Conservation (phyloP, 2,113 vertebrate species). For the Pseudopodoces humilis region DNA sequence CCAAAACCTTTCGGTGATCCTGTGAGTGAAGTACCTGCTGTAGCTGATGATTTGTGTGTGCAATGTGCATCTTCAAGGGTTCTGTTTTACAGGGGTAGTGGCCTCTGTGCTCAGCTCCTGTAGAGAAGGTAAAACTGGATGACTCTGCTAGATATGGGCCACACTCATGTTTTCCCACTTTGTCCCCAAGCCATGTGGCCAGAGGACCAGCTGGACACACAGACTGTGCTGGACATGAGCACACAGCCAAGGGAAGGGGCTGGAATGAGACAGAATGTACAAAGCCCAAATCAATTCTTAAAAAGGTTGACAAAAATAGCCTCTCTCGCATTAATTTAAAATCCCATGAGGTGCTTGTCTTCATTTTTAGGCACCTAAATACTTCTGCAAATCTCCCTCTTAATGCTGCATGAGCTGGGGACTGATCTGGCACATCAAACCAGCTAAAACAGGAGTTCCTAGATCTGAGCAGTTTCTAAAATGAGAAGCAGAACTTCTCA, state of each 20-base stretch:
- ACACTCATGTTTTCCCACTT: fast-evolving
- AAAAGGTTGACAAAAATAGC: not conserved
- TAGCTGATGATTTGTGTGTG: no score
- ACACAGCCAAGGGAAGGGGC: not conserved
- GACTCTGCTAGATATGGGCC: not conserved
- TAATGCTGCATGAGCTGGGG: not conserved
- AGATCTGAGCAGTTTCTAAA: not conserved
- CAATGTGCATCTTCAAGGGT: fast-evolving
- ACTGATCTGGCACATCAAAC: not conserved
- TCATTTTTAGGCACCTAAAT: not conserved
- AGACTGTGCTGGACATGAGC: fast-evolving
- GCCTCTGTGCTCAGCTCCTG: not conserved
- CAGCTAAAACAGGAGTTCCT: not conserved
- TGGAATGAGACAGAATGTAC: not conserved
- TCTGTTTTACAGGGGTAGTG: not conserved
- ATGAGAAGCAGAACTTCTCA: not conserved
- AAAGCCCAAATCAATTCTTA: not conserved
- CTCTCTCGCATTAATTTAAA: not conserved
- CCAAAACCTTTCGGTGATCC: not conserved
- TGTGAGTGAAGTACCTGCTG: not conserved
- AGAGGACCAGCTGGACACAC: not conserved
- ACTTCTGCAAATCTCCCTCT: not conserved
- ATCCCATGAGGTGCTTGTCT: not conserved
- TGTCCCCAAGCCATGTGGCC: fast-evolving
- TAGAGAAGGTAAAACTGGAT: not conserved